Evolutionary conservation across 1,140 invertebrate genomes (phyloP), one percentile per base, ranked within the genome.

Genomic region (Zophobas atratus): DNA sequence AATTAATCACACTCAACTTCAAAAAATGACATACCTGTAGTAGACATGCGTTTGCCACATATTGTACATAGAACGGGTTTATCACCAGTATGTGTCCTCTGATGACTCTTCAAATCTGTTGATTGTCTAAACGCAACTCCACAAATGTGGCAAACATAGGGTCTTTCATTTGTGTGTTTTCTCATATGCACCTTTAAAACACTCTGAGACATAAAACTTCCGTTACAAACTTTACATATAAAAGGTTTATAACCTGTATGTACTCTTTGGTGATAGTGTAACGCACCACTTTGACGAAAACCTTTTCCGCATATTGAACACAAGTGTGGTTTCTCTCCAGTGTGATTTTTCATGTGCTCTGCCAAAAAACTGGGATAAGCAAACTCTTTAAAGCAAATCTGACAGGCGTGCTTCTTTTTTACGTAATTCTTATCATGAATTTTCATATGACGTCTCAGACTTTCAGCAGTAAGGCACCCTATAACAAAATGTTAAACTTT

Each of bases 211-310:
- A 43, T 72, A 73, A 79, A 82, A 48, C n/a, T 71, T 6, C 67
- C 63, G 1, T 76, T 55, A 70, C 81, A 82, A 4, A 81, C 60
- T 70, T 81, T 55, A 49, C 81, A 82, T 6, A 48, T 34, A 60
- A 71, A 82, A 39, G 79, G 77, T 77, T 80, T 80, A 34, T 76
- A 72, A 53, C 91, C 94, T 0, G 93, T 94, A 86, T 95, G 89
- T 79, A 88, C 88, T 76, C 88, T 84, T 82, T 88, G 87, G 81
- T 91, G 90, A 79, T 89, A 88, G 70, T 88, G 85, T 56, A 91
- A 84, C 71, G 91, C 90, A 41, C 90, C 90, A 84, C 90, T 92
- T 85, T 93, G 92, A 1, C 90, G 90, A 85, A 93, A 86, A 46
- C 83, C 80, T 80, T 86, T 86, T 0, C 81, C 81, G 78, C 85